phyloP scores from a whole-genome alignment of 2,797 vertebrate species.

The Lepus townsendii region DNA sequence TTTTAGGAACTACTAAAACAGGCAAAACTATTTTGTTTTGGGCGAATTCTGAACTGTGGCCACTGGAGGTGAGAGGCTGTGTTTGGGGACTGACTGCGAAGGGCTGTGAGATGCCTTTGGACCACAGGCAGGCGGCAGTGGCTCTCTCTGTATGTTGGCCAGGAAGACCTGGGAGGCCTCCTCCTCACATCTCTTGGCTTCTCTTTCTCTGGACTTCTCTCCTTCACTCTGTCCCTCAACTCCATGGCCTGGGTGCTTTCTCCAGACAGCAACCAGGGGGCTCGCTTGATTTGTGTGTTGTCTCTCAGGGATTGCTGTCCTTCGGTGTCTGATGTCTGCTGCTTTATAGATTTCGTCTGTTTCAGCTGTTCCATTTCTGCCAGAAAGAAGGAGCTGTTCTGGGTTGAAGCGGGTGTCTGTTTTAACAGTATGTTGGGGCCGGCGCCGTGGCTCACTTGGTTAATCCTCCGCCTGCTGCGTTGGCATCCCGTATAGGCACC shows the following conservation, averaged over 20 bases:
- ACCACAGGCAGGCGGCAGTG: neutral
- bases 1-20: neutral
- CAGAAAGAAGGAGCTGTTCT: neutral
- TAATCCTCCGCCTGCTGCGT: too few relatives aligned
- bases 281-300: neutral
- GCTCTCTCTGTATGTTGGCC: neutral
- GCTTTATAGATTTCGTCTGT: neutral
- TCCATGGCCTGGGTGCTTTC: neutral
- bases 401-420: neutral
- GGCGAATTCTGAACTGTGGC: neutral
- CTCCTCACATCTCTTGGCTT: neutral
- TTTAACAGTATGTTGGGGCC: neutral
- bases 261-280: neutral
- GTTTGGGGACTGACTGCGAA: neutral
- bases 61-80: neutral
- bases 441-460: too few relatives aligned
- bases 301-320: neutral
- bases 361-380: neutral
- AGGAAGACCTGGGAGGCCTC: neutral
- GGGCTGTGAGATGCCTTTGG: neutral
- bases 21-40: too few relatives aligned
- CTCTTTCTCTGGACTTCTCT: neutral
- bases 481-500: too few relatives aligned
- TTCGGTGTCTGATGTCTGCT: neutral
- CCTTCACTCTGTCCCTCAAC: neutral